Conservation (phyloP, 2,888 invertebrate genomes). For the Digitonthophagus gazella region DNA sequence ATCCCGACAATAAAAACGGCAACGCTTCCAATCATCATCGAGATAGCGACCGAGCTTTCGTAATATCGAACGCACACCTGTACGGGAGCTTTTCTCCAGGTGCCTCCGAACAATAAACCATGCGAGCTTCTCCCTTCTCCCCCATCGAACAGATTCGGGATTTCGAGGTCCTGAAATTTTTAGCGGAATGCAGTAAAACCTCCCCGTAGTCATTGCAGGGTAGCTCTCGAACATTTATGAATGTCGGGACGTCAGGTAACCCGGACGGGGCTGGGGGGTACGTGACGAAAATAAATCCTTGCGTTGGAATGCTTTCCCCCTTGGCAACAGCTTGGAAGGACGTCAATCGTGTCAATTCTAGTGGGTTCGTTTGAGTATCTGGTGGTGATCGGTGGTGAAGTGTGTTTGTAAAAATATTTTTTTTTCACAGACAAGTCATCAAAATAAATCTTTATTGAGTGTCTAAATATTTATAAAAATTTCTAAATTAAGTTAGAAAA, state of each 20-base stretch:
- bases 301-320: not conserved
- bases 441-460: too few relatives aligned
- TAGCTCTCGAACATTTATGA: slow-evolving; percentile 39
- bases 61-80: slow-evolving; percentile 32
- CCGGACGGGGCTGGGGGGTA: slow-evolving; percentile 25
- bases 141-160: slow-evolving; percentile 35
- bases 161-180: slow-evolving; percentile 37
- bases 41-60: slow-evolving; percentile 14
- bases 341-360: not conserved
- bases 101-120: slow-evolving; percentile 32
- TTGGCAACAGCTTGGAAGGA: not conserved
- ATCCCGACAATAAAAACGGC: slow-evolving; percentile 14
- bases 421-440: too few relatives aligned
- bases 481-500: too few relatives aligned
- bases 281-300: slow-evolving; percentile 25
- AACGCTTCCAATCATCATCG: slow-evolving; percentile 13
- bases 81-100: slow-evolving; percentile 27
- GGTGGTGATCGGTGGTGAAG: not conserved
- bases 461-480: too few relatives aligned
- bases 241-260: slow-evolving; percentile 22
- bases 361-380: not conserved
- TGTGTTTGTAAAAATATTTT: not conserved
- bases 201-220: slow-evolving; percentile 34
- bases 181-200: slow-evolving; percentile 37
- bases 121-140: slow-evolving; percentile 31